Base-by-base conservation (phyloP, 1,140 invertebrate genomes). In the Drosophila pruinosa region DNA sequence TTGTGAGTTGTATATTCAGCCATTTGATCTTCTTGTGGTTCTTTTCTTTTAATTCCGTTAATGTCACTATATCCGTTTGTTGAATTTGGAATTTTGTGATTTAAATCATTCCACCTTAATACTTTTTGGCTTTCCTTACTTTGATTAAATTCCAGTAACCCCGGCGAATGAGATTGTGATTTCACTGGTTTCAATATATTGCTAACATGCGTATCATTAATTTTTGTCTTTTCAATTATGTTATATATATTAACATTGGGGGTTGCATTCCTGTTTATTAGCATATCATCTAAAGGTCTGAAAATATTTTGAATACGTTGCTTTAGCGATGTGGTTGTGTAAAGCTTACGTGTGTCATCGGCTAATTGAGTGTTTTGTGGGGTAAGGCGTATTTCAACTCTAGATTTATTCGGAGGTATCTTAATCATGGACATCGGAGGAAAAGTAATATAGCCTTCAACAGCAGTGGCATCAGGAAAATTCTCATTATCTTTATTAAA, bases 401-500 rank as follows among this genome's bases (percentile, higher is more conserved):
- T 48, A 1, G 58, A 34, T 31, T 86, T 69, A 36, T 71, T 47
- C 0, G 52, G 14, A 1, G 78, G 80, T 47, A 89, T 77, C 58
- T 76, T 82, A 5, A 89, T 39, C 2, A 69, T 14, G 0, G 79
- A 64, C 48, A 85, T 86, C 4, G 61, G 12, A 1, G 56, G 21
- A 19, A 47, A 58, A 4, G 24, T 41, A 14, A 72, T 59, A 0
- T 63, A 71, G 0, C 69, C 83, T 1, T 21, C 50, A 6, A 86
- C 21, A 3, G 68, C 38, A 4, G 64, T 68, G 1, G 56, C 22
- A 14, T 43, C 17, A 5, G 72, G 56, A 41, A 54, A 71, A 4
- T 73, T 65, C 0, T 83, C 78, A 0, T 34, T 28, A 17, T 90
- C 83, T 4, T 28, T 67, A 31, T 82, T 89, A 26, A 91, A 91